These are phyloP conservation scores for Phrixothrix hirtus DNA, from an alignment of 2,888 invertebrate species.

Conservation along the genomic window DNA sequence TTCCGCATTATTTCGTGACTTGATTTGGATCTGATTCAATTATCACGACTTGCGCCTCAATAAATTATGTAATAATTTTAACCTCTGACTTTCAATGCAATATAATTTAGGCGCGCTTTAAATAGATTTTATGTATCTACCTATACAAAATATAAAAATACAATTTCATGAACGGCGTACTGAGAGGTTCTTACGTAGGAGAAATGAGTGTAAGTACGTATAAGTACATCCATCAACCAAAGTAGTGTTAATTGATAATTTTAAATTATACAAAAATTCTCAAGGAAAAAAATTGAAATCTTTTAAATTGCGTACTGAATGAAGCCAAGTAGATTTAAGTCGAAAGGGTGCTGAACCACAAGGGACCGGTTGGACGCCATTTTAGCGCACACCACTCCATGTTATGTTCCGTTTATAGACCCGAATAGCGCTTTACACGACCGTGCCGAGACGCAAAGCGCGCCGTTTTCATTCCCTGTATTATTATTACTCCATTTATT, in stretches of 20 bases:
- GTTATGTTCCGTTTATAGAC: constrained; percentile 54
- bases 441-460: constrained; percentile 53
- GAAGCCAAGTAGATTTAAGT: constrained; percentile 21
- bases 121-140: constrained; percentile 2
- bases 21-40: constrained; percentile 49
- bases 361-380: constrained; percentile 51
- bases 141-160: too few species aligned
- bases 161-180: too few species aligned
- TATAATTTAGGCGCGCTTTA: constrained; percentile 6
- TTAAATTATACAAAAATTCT: too few species aligned
- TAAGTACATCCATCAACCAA: too few species aligned
- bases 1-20: constrained; percentile 49
- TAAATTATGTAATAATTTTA: constrained; percentile 38
- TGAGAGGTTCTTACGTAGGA: too few species aligned
- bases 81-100: constrained; percentile 32
- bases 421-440: constrained; percentile 55
- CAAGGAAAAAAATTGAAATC: constrained; percentile 15
- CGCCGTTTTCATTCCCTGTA: constrained; percentile 54
- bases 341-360: constrained; percentile 44
- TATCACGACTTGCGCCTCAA: constrained; percentile 47
- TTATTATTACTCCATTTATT: constrained; percentile 52
- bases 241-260: too few species aligned
- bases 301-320: constrained; percentile 22
- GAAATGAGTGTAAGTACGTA: too few species aligned
- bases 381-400: constrained; percentile 48